Evolutionary conservation across 2,888 invertebrate genomes (phyloP), one percentile per base, ranked within the genome.

Genomic region (Diaprepes abbreviatus): DNA sequence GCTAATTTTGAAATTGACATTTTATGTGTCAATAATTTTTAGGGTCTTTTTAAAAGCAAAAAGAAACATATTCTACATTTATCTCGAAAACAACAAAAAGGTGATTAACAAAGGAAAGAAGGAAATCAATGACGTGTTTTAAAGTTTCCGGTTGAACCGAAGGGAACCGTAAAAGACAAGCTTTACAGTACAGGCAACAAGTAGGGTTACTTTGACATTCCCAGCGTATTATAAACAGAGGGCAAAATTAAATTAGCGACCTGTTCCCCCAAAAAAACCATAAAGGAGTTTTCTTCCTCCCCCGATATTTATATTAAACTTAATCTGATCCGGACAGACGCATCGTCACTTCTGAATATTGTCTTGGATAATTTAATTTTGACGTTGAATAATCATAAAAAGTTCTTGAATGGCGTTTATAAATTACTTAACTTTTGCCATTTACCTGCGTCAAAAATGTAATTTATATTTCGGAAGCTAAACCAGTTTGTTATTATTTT

Each of bases 231-330:
- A 80, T 79, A 81, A 81, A 80, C 79, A 77, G 78, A 79, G 78
- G 78, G 75, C 74, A 76, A 79, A 81, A 83, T 83, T 82, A 82
- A 82, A 82, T 82, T 82, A 82, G 81, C 79, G 81, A 80, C 81
- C 81, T 80, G 79, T 81, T 79, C 77, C 79, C 77, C 79, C 28
- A 75, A 74, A 76, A 68, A 71, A 71, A 72, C 77, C 75, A 77
- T 76, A 80, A 79, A 80, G 78, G 74, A 77, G 67, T 50, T 72
- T 43, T 33, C 28, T 52, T 21, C 52, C 59, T 70, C 62, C 65
- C 64, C 60, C 43, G 50, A 28, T 63, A 55, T 58, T 65, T 63
- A 66, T 40, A 48, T 66, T 66, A 66, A 70, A 72, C 48, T 67
- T 71, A 71, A 70, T 73, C 70, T 67, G 72, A 70, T 62, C 59